phyloP scores from a whole-genome alignment of 2,113 vertebrate species.

The Eclectus roratus region DNA sequence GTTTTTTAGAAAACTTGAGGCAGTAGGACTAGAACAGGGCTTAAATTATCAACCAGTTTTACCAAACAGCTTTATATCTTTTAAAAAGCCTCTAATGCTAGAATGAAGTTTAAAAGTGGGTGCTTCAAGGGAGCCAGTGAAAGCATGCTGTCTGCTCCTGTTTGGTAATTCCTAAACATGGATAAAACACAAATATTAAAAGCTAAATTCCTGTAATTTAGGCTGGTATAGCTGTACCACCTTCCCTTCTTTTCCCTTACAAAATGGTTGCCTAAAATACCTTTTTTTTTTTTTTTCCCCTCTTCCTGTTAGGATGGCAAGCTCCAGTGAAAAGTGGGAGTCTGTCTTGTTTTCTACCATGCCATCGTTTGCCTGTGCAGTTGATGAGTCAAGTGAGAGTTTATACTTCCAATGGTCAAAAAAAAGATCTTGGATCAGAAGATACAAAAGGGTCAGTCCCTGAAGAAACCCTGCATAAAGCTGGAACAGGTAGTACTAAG shows the following conservation, averaged over 20 bases:
- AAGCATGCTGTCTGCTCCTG: neutral
- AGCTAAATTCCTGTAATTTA: neutral
- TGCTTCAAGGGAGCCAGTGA: neutral
- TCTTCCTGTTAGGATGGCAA: constrained; percentile 79
- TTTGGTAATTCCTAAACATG: neutral
- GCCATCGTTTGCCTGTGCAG: constrained; percentile 68
- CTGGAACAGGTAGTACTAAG: constrained; percentile 60
- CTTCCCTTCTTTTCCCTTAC: neutral
- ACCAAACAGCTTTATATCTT: neutral
- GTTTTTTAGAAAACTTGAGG: neutral
- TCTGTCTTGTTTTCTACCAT: constrained; percentile 71
- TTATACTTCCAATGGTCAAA: constrained; percentile 81
- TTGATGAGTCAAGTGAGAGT: constrained; percentile 78
- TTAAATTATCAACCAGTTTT: neutral
- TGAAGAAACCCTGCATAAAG: constrained; percentile 17
- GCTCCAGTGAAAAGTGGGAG: constrained; percentile 67
- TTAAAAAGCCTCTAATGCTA: neutral
- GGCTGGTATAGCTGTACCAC: accelerated
- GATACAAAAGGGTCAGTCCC: neutral
- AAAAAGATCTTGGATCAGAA: constrained; percentile 67
- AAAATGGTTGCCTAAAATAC: neutral
- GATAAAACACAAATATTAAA: neutral
- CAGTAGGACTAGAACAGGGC: neutral
- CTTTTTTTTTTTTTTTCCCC: neutral
- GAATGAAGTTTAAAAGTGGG: neutral